Conservation (phyloP, 1,140 invertebrate genomes). For the Ips nitidus region DNA sequence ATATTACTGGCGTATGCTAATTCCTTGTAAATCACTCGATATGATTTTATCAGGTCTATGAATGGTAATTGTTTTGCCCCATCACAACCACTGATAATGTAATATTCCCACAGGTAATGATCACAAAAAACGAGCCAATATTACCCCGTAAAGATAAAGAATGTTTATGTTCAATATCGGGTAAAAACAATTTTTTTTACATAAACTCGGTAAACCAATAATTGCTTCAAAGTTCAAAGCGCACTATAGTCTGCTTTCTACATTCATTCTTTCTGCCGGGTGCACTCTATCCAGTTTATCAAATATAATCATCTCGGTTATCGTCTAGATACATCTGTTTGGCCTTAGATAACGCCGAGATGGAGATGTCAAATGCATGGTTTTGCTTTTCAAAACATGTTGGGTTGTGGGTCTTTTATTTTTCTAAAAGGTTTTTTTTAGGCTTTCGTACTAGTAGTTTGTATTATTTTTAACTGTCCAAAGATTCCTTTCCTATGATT, state of each 20-base stretch:
- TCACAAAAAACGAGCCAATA: too few relatives aligned
- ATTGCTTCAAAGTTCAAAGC: too few relatives aligned
- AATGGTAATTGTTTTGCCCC: constrained; percentile 49
- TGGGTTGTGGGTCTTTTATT: neutral
- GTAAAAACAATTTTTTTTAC: too few relatives aligned
- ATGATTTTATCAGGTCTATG: constrained; percentile 50
- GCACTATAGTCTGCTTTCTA: neutral
- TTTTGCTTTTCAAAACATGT: constrained; percentile 31
- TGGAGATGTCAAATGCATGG: constrained; percentile 49
- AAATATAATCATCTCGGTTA: constrained; percentile 38
- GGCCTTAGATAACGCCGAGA: constrained; percentile 35
- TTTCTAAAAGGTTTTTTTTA: constrained; percentile 5
- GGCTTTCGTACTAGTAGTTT: neutral
- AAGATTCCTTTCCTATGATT: too few relatives aligned
- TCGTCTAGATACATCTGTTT: constrained; percentile 48
- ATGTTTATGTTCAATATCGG: too few relatives aligned
- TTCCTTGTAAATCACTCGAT: constrained; percentile 53
- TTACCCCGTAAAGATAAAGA: too few relatives aligned
- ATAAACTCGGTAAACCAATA: too few relatives aligned
- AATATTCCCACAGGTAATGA: neutral
- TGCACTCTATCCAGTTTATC: constrained; percentile 43
- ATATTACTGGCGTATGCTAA: constrained; percentile 51
- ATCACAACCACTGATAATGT: constrained; percentile 24
- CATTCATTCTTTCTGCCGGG: constrained; percentile 31
- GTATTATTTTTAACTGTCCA: too few relatives aligned